Percentiles rank a stretch among this genome's conserved stretches.
Evolutionary conservation across 2,888 invertebrate genomes (phyloP).

Genomic region (Anticlea derivata): DNA sequence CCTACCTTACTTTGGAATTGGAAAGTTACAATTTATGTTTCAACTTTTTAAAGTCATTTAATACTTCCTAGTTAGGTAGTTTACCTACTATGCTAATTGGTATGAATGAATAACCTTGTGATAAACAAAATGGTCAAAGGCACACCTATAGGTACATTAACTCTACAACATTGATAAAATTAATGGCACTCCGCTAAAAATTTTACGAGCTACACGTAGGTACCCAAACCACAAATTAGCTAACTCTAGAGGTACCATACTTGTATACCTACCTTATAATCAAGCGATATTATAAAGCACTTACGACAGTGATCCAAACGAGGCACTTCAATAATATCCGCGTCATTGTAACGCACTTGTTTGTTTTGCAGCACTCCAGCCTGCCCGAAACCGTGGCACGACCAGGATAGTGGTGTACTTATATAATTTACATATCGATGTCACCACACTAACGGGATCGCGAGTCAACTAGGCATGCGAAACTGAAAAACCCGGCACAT

Average conservation of each 20-base stretch:
- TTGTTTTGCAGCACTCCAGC: slow-evolving; percentile 37
- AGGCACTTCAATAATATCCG: slow-evolving; percentile 54
- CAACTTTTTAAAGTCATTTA: too few species aligned
- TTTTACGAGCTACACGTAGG: too few species aligned
- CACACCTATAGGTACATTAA: too few species aligned
- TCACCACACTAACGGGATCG: slow-evolving; percentile 43
- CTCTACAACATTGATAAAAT: too few species aligned
- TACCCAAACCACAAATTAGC: not conserved
- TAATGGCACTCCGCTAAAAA: too few species aligned
- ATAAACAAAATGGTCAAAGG: too few species aligned
- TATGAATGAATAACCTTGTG: too few species aligned
- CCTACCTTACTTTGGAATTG: too few species aligned
- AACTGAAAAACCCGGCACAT: slow-evolving; percentile 48
- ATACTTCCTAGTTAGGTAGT: too few species aligned
- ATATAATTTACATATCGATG: slow-evolving; percentile 55
- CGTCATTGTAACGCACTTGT: slow-evolving; percentile 51
- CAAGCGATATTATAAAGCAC: slow-evolving; percentile 34
- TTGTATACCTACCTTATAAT: too few species aligned
- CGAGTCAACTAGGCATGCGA: slow-evolving; percentile 44
- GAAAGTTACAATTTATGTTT: too few species aligned
- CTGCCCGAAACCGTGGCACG: slow-evolving; percentile 46
- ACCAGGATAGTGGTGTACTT: slow-evolving; percentile 35
- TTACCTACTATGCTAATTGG: too few species aligned
- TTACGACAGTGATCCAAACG: slow-evolving; percentile 59
- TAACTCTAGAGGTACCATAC: slow-evolving; percentile 6